These are phyloP conservation scores for Drosophila littoralis DNA, from an alignment of 1,140 invertebrate species.

Conservation along the genomic window DNA sequence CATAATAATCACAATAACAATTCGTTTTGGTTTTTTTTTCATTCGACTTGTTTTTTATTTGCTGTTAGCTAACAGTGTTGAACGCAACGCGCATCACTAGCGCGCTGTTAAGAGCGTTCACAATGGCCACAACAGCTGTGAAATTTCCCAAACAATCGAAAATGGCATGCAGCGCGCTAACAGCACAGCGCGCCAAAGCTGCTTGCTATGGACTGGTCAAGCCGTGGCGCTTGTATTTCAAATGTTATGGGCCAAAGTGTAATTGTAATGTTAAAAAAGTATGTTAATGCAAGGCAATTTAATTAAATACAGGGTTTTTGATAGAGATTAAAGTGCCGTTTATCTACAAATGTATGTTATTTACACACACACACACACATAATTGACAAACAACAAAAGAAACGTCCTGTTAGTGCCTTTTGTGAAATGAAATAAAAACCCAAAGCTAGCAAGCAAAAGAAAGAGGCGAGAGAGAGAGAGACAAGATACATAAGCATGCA, in stretches of 20 bases:
- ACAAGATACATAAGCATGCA: conserved; percentile 37
- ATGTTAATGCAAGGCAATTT: background rate
- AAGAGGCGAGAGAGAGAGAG: conserved; percentile 4
- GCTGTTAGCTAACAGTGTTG: conserved; percentile 49
- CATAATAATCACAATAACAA: conserved; percentile 40
- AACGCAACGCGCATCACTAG: conserved; percentile 35
- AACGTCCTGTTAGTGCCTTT: conserved; percentile 3
- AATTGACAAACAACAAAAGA: conserved; percentile 4
- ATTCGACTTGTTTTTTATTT: conserved; percentile 43
- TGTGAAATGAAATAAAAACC: conserved; percentile 1
- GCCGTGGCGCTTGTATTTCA: conserved; percentile 3
- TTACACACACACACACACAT: background rate
- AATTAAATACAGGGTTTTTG: conserved; percentile 11
- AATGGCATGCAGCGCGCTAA: conserved; percentile 15
- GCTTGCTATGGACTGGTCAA: conserved; percentile 9
- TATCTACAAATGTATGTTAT: background rate
- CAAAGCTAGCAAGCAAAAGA: background rate
- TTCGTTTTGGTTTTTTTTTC: conserved; percentile 10
- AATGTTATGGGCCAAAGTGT: conserved; percentile 13
- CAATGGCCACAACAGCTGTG: conserved; percentile 46
- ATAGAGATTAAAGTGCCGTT: too few species aligned
- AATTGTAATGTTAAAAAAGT: background rate
- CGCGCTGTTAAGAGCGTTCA: conserved; percentile 31
- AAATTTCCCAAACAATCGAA: conserved; percentile 49
- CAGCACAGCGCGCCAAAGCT: conserved; percentile 38